Evolutionary conservation across 2,888 invertebrate genomes (phyloP).

Genomic region (Limenitis camilla): DNA sequence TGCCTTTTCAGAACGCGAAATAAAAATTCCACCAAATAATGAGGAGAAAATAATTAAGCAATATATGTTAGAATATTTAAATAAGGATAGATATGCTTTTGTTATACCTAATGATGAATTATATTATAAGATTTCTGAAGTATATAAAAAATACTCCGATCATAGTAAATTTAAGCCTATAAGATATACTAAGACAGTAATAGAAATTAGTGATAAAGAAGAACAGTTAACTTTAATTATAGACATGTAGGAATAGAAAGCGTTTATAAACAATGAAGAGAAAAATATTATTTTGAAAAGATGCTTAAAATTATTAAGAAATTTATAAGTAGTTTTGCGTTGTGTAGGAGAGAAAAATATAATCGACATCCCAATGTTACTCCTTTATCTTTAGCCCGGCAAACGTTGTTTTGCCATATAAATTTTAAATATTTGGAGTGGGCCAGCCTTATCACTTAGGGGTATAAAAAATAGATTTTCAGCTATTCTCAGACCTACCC

Average conservation of each 20-base stretch:
- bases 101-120: slow-evolving; percentile 11
- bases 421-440: too few relatives aligned
- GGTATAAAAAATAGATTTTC: too few relatives aligned
- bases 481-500: too few relatives aligned
- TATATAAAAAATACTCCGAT: slow-evolving; percentile 6
- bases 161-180: slow-evolving; percentile 8
- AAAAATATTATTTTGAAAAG: slow-evolving; percentile 14
- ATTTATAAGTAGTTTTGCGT: slow-evolving; percentile 5
- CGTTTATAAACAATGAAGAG: slow-evolving; percentile 10
- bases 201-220: slow-evolving; percentile 7
- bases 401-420: too few relatives aligned
- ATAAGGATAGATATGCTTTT: slow-evolving; percentile 10
- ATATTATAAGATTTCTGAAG: slow-evolving; percentile 11
- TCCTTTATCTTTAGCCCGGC: background rate
- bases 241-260: slow-evolving; percentile 9
- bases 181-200: slow-evolving; percentile 5
- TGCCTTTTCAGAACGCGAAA: too few relatives aligned
- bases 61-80: too few relatives aligned
- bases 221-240: slow-evolving; percentile 3
- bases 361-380: slow-evolving; percentile 13
- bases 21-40: too few relatives aligned
- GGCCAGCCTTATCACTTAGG: too few relatives aligned
- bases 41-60: too few relatives aligned
- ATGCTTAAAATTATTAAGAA: slow-evolving; percentile 13
- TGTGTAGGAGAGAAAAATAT: slow-evolving; percentile 17